Evolutionary conservation across 2,797 vertebrate species (phyloP), one percentile per base, ranked within the genome.

Genomic region (Oryzias sinensis): DNA sequence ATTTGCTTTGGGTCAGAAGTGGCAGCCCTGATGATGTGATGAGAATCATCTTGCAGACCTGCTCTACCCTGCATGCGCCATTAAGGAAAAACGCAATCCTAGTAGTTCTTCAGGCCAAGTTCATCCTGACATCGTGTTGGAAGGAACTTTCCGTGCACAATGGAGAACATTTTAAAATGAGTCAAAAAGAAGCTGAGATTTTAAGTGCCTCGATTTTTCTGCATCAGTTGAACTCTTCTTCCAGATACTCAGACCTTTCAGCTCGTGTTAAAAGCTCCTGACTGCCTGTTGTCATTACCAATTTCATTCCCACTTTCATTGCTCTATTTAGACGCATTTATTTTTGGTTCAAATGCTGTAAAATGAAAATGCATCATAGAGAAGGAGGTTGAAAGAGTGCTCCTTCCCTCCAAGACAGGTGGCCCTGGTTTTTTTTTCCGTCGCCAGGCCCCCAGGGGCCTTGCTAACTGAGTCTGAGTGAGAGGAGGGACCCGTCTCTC

Each of bases 251-350:
- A 33, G 68, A 78, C 55, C 78, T 87, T 86, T 87, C 77, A 83
- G 84, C 49, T 44, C 61, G 53, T 33, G 42, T 79, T 87, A 80
- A 80, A 76, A 82, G 77, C 72, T 76, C 79, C 65, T 51, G 43
- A 75, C 81, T 66, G 70, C 86, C 83, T 83, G 80, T 86, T 84
- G 83, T 85, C 81, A 56, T 65, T 74, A 24, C 76, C 51, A 60
- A 67, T 85, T 87, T 79, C 87, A 91, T 92, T 92, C 89, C 90
- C 92, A 88, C 85, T 86, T 81, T 89, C 85, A 68, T 67, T 82
- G 87, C 88, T 93, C 91, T 76, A 90, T 91, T 91, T 91, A 93
- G 85, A 92, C 87, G 74, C 56, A 80, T 91, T 90, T 92, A 92
- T 92, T 92, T 93, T 90, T 90, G 90, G 86, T 90, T 90, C 87